phyloP scores from a whole-genome alignment of 2,113 vertebrate genomes.

The Calonectris borealis region DNA sequence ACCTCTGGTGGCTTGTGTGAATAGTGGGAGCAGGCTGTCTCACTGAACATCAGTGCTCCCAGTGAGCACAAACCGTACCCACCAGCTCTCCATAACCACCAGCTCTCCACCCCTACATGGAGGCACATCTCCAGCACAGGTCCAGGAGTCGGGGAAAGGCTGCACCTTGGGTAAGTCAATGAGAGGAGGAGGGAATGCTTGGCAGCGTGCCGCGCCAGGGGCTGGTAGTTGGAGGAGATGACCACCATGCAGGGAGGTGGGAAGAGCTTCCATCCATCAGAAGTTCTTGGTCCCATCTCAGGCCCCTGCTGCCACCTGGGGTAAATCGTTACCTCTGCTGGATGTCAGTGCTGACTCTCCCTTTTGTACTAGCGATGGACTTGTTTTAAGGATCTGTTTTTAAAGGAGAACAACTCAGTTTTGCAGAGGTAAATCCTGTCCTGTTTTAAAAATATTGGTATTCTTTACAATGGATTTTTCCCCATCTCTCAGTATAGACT shows the following conservation, averaged over 20 bases:
- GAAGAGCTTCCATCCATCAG: background rate
- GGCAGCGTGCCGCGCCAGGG: background rate
- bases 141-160: background rate
- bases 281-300: background rate
- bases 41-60: background rate
- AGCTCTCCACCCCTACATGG: background rate
- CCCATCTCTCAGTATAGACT: background rate
- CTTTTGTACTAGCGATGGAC: background rate
- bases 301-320: background rate
- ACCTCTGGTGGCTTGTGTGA: background rate
- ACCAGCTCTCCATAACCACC: background rate
- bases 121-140: background rate
- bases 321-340: background rate
- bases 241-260: background rate
- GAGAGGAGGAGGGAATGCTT: background rate
- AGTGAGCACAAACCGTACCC: background rate
- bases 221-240: background rate
- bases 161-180: background rate
- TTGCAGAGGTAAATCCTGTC: background rate
- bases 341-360: background rate
- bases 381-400: background rate
- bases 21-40: background rate
- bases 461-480: background rate
- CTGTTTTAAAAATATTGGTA: background rate
- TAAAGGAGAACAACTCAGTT: background rate